phyloP scores from a whole-genome alignment of 2,797 vertebrate genomes.

The Falco rusticolus region DNA sequence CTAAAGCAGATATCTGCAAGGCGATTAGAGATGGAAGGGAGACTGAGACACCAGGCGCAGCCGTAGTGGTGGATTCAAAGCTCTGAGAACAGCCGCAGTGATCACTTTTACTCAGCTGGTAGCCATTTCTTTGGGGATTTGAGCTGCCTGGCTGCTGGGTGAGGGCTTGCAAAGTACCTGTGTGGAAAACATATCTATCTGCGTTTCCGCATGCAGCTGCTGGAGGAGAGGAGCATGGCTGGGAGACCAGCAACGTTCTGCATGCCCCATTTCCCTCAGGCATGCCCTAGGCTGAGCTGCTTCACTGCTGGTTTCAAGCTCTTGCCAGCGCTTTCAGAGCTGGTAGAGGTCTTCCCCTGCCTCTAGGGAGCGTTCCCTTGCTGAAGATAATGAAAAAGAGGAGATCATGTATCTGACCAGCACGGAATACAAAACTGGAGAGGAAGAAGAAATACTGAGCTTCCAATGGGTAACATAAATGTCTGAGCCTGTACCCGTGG shows the following conservation, averaged over 20 bases:
- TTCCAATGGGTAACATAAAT: not conserved
- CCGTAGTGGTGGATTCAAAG: not conserved
- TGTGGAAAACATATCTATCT: not conserved
- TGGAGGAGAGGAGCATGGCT: rapidly evolving
- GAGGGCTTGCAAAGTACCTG: not conserved
- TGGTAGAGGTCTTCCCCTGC: not conserved
- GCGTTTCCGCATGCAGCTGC: not conserved
- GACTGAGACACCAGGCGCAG: not conserved
- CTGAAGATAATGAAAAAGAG: not conserved
- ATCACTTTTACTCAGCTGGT: conserved; percentile 16
- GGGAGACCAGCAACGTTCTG: not conserved
- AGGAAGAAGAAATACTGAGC: not conserved
- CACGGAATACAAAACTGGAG: not conserved
- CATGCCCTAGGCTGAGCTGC: not conserved
- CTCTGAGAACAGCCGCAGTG: not conserved
- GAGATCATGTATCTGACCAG: not conserved
- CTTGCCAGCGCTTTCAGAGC: not conserved
- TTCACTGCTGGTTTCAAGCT: not conserved
- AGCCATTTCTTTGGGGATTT: not conserved
- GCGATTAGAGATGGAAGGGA: not conserved
- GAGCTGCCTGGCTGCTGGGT: not conserved
- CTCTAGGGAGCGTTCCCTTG: not conserved
- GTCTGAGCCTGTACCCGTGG: not conserved
- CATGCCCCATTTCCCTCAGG: rapidly evolving
- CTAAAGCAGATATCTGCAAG: not conserved